These are phyloP conservation scores for Amiota minor DNA, from an alignment of 2,888 invertebrate species.

Conservation along the genomic window DNA sequence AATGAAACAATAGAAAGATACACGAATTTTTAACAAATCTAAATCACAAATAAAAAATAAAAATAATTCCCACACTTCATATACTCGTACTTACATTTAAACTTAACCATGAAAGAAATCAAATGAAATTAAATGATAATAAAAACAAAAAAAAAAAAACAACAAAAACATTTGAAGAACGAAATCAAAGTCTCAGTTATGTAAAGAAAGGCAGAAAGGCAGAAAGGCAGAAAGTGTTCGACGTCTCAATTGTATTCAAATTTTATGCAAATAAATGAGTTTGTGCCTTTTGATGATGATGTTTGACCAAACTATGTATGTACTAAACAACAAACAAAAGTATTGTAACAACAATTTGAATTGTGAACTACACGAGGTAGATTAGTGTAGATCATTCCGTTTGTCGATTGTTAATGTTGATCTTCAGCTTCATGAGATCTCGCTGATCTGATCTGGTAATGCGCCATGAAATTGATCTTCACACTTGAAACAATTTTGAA, in stretches of 20 bases:
- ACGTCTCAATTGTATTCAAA: constrained; percentile 66
- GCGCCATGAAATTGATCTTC: constrained; percentile 72
- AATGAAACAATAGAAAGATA: constrained; percentile 16
- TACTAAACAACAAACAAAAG: neutral
- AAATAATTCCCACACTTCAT: constrained; percentile 55
- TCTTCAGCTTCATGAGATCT: constrained; percentile 31
- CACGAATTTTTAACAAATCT: too few relatives aligned
- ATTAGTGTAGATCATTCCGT: neutral
- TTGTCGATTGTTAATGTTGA: neutral
- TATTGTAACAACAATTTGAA: neutral
- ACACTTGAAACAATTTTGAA: constrained; percentile 69
- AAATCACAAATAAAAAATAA: constrained; percentile 28
- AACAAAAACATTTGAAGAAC: constrained; percentile 58
- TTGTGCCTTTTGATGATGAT: constrained; percentile 26
- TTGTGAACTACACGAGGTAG: neutral
- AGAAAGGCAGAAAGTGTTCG: constrained; percentile 12
- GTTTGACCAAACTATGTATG: constrained; percentile 24
- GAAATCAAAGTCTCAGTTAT: constrained; percentile 38
- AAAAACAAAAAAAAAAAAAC: neutral
- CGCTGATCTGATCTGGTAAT: constrained; percentile 49
- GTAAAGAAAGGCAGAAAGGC: constrained; percentile 12
- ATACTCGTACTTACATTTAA: constrained; percentile 57
- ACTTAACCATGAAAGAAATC: constrained; percentile 30
- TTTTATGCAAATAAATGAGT: constrained; percentile 58
- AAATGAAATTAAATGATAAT: constrained; percentile 2